A percentile compares a stretch with the other conserved stretches of the same genome.
Conservation (phyloP, 2,113 vertebrate genomes). For the Phocoena sinus region DNA sequence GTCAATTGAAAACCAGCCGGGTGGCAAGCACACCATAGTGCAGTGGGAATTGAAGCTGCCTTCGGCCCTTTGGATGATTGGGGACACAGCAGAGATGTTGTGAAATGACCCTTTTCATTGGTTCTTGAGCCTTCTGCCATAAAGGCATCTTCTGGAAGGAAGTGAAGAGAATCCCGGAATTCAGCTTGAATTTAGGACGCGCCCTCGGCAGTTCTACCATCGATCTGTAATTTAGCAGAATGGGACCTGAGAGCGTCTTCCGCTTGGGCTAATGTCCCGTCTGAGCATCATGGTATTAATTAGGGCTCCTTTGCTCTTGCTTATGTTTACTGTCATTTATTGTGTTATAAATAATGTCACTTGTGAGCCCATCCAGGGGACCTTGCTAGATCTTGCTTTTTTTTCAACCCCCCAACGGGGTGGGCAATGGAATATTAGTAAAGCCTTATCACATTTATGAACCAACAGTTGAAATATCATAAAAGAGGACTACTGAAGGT, state of each 20-base stretch:
- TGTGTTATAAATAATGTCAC: background rate
- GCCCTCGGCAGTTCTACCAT: background rate
- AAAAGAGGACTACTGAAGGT: background rate
- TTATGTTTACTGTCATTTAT: background rate
- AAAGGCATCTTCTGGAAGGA: slow-evolving; percentile 79
- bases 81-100: slow-evolving; percentile 79
- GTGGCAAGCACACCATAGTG: slow-evolving; percentile 66
- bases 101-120: slow-evolving; percentile 84
- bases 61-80: slow-evolving; percentile 78
- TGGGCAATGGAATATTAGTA: background rate
- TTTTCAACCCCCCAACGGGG: background rate
- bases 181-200: slow-evolving; percentile 39
- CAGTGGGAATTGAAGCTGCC: slow-evolving; percentile 68
- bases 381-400: slow-evolving; percentile 13
- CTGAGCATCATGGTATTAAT: slow-evolving; percentile 44
- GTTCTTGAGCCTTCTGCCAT: slow-evolving; percentile 77
- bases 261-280: slow-evolving; percentile 70
- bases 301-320: background rate
- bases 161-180: slow-evolving; percentile 75
- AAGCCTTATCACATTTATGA: background rate
- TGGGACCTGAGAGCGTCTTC: slow-evolving; percentile 53
- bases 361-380: accelerated
- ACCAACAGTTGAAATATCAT: background rate
- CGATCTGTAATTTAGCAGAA: slow-evolving; percentile 66
- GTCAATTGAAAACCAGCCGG: slow-evolving; percentile 79